Evolutionary conservation across 2,797 vertebrate species (phyloP), one percentile per base, ranked within the genome.

Genomic region (Anabas testudineus): DNA sequence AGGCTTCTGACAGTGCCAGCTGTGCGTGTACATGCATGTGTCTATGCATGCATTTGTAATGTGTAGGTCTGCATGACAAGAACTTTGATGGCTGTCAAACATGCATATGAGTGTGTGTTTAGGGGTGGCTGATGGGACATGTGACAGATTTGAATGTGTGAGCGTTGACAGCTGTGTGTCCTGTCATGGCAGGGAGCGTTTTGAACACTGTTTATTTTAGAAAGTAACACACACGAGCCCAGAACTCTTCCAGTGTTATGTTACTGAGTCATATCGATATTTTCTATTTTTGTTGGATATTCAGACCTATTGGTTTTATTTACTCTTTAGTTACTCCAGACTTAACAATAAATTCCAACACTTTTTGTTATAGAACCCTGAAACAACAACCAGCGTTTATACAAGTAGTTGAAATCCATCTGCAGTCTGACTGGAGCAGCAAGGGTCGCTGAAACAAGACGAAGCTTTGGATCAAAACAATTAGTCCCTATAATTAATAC

Each of bases 121-220:
- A 37, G 71, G 55, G 42, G 34, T 55, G 51, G 26, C 32, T 37
- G 70, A 56, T 22, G 4, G 32, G 59, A 67, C 42, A 13, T 66
- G 18, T 73, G 78, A 79, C 58, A 71, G 68, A 45, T 68, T 14
- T 62, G 45, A 63, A 61, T n/a, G 42, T 68, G 81, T 45, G 47
- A 52, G 45, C 26, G 61, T 67, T 74, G 46, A 65, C 24, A 54
- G 22, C 19, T 64, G 52, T 18, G 37, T 57, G 58, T 58, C 30
- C 54, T 74, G 59, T 63, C 67, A 0, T 58, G 42, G 21, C 43
- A 24, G 41, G 6, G 24, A 1, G 7, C 22, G 52, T 71, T 52
- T 37, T 55, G 22, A 5, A 36, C 34, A 36, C 8, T n/a, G 0
- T 43, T 18, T 47, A 18, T 36, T 18, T 63, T 10, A 60, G 14